phyloP scores from a whole-genome alignment of 2,888 invertebrate species.

The Oscheius onirici region DNA sequence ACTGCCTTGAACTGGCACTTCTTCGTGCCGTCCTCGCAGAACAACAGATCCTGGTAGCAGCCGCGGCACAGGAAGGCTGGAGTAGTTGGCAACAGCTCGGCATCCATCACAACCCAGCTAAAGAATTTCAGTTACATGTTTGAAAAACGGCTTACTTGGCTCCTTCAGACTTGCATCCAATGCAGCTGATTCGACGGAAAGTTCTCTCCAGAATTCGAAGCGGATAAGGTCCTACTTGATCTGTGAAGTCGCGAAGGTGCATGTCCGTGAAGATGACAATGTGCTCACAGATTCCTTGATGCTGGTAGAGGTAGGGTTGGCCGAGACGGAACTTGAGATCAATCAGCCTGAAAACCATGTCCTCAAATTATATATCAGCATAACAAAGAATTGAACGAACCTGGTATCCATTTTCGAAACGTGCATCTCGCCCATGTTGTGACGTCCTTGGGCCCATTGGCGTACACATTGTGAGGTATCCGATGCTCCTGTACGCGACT shows the following conservation, averaged over 20 bases:
- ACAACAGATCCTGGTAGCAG: constrained; percentile 45
- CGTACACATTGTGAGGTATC: constrained; percentile 10
- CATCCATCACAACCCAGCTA: constrained; percentile 47
- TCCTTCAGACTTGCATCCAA: constrained; percentile 39
- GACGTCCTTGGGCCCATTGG: constrained; percentile 9
- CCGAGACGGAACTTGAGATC: constrained; percentile 78
- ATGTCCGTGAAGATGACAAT: constrained; percentile 84
- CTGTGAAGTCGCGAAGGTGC: constrained; percentile 69
- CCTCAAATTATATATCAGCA: not conserved
- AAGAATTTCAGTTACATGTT: not conserved
- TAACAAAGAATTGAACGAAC: not conserved
- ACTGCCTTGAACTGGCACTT: constrained; percentile 46
- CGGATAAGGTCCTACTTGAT: constrained; percentile 35
- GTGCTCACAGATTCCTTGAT: constrained; percentile 92
- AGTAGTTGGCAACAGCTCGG: constrained; percentile 38
- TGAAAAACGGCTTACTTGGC: constrained; percentile 40
- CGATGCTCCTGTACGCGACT: not conserved
- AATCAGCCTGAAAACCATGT: constrained; percentile 71
- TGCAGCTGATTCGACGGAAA: constrained; percentile 46
- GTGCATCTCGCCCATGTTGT: constrained; percentile 1
- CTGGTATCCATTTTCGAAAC: not conserved
- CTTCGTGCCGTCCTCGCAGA: constrained; percentile 36
- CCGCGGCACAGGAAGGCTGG: constrained; percentile 41
- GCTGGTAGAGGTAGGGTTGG: constrained; percentile 84
- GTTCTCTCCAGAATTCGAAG: constrained; percentile 44